Conservation (phyloP, 2,797 vertebrate genomes). For the Takifugu ocellatus region DNA sequence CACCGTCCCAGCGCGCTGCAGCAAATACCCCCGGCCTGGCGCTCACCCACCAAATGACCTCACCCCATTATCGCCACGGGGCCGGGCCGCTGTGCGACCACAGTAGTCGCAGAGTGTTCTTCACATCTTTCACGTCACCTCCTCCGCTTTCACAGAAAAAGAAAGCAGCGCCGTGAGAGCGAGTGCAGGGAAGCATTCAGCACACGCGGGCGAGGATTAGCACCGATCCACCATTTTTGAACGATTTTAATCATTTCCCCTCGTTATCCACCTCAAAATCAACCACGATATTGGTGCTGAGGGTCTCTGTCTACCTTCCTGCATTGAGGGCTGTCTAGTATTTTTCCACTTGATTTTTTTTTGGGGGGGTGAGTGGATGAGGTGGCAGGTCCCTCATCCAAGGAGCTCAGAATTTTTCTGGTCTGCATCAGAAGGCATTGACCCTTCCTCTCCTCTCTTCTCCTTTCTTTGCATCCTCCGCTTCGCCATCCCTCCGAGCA, state of each 20-base stretch:
- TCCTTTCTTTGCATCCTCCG: constrained; percentile 34
- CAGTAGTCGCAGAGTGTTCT: constrained; percentile 42
- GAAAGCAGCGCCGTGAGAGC: constrained; percentile 24
- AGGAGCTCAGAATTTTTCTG: constrained; percentile 9
- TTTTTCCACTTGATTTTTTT: constrained; percentile 51
- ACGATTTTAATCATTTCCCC: too few species aligned
- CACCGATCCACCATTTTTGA: too few species aligned
- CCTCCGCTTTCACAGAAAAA: constrained; percentile 46
- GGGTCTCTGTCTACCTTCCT: constrained; percentile 7
- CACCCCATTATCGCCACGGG: constrained; percentile 8
- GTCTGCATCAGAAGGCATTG: constrained; percentile 29
- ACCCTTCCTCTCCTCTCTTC: constrained; percentile 20
- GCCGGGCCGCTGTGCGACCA: constrained; percentile 1
- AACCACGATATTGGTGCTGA: background rate
- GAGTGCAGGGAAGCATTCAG: constrained; percentile 13
- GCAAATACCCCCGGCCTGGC: constrained; percentile 17
- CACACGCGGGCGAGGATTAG: too few species aligned
- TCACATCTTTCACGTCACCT: constrained; percentile 53
- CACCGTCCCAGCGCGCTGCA: constrained; percentile 29
- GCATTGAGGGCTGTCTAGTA: constrained; percentile 27
- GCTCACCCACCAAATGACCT: constrained; percentile 38
- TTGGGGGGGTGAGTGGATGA: constrained; percentile 8
- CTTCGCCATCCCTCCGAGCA: constrained; percentile 34
- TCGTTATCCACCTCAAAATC: too few species aligned
- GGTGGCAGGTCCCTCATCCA: constrained; percentile 23